Base-by-base conservation (phyloP, 1,140 invertebrate genomes). In the Paraescarpia echinospica region DNA sequence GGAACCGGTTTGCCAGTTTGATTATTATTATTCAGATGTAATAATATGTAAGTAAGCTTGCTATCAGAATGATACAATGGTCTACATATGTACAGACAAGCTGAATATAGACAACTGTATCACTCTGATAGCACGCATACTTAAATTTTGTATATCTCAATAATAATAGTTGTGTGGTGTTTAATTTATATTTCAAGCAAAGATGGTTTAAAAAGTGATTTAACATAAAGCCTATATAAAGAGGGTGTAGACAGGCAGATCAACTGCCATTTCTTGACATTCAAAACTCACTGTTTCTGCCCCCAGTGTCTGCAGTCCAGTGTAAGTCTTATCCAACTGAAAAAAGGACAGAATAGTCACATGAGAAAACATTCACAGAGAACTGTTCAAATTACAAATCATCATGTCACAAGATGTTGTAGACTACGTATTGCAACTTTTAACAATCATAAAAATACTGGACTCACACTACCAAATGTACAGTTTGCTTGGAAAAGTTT, bases 221-320 rank as follows among this genome's bases (percentile, higher is more conserved):
- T 89, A 34, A 34, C 14, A 34, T 33, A 89, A 89, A 89, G 34
- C n/a, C 34, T 33, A 14, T n/a, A n/a, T 33, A 6, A 90, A 33
- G 34, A 22, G n/a, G n/a, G 14, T 5, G 34, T 5, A 90, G 35
- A 90, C 35, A 90, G 0, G 35, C 8, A 31, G 14, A 90, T 31
- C 33, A 90, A 18, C 35, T 14, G 41, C 48, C 18, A 41, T 5
- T 41, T 41, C 41, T 41, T 41, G 4, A 41, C 41, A 41, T 41
- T 41, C 41, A 41, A 2, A 96, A 93, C 35, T 96, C 92, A 94
- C 95, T 14, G 98, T 98, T 96, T 98, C 98, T 14, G 97, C 97
- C 88, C 98, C 97, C 93, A 98, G 96, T 0, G 97, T 98, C 96
- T 98, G 98, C 90, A 98, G 94, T n/a, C 98, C 98, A 4, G 98